These are phyloP conservation scores for Percopsis transmontana DNA, from an alignment of 2,113 vertebrate species.

Conservation along the genomic window DNA sequence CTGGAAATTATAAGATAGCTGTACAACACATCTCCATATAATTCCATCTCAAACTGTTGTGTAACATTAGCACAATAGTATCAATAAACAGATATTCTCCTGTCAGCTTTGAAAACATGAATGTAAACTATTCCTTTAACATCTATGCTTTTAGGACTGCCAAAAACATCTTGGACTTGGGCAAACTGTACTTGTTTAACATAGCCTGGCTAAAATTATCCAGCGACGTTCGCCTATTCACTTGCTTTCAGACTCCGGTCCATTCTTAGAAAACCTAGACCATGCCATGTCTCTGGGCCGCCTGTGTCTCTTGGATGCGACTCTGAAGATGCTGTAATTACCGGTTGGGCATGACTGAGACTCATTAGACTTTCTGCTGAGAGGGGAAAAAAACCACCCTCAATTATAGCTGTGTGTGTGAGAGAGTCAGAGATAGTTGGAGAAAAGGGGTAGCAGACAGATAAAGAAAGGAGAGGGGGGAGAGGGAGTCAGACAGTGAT, in stretches of 20 bases:
- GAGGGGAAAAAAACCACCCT: slow-evolving; percentile 59
- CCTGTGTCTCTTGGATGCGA: slow-evolving; percentile 61
- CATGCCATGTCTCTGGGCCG: slow-evolving; percentile 52
- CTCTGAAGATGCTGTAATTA: slow-evolving; percentile 80
- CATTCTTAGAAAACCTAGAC: slow-evolving; percentile 66
- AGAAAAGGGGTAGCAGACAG: not conserved
- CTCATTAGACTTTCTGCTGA: slow-evolving; percentile 71
- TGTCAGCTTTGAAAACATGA: not conserved
- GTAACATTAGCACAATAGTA: not conserved
- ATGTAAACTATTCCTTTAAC: not conserved
- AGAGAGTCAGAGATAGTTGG: not conserved
- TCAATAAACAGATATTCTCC: not conserved
- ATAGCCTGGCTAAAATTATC: slow-evolving; percentile 33
- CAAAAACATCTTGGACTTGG: not conserved
- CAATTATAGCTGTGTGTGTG: slow-evolving; percentile 71
- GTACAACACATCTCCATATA: not conserved
- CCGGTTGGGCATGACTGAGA: slow-evolving; percentile 69
- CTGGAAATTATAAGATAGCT: too few relatives aligned
- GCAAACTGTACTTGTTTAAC: slow-evolving; percentile 12
- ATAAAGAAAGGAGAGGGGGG: not conserved
- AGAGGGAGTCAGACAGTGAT: slow-evolving; percentile 1
- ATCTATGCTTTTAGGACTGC: not conserved
- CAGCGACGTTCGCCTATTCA: slow-evolving; percentile 24
- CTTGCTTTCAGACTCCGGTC: slow-evolving; percentile 39
- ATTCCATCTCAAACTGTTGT: not conserved